Percentiles rank a stretch among this genome's conserved stretches.
phyloP scores from a whole-genome alignment of 2,797 vertebrate species.

The Crypturellus tataupa region DNA sequence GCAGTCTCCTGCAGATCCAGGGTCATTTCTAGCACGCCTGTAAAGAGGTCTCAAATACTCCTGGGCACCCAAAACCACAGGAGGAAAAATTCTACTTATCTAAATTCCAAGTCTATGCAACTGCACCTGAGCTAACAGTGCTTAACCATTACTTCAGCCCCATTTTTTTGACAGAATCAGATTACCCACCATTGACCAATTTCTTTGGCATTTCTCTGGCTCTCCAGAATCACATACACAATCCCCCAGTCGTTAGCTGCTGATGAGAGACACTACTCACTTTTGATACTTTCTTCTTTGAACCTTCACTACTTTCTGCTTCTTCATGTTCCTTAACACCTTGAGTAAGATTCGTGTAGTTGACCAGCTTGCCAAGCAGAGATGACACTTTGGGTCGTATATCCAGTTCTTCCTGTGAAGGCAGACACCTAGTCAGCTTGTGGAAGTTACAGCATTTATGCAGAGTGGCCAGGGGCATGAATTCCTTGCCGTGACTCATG shows the following conservation, averaged over 20 bases:
- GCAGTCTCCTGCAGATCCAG: background rate
- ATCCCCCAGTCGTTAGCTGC: background rate
- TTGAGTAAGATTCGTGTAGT: conserved; percentile 96
- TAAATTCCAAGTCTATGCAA: background rate
- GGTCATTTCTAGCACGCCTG: background rate
- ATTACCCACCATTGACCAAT: background rate
- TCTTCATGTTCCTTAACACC: conserved; percentile 98
- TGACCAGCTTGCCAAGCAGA: conserved; percentile 96
- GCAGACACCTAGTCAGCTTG: background rate
- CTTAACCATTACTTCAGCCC: background rate
- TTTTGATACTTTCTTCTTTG: conserved; percentile 90
- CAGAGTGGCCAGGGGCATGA: background rate
- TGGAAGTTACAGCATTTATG: background rate
- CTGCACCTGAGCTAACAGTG: background rate
- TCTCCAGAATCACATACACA: rapidly evolving
- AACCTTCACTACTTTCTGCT: conserved; percentile 88
- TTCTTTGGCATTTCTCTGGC: background rate
- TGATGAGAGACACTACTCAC: conserved; percentile 76
- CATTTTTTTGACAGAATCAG: background rate
- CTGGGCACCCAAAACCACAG: background rate
- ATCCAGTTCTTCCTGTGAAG: conserved; percentile 94
- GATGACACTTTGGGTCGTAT: conserved; percentile 98
- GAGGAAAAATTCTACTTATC: background rate
- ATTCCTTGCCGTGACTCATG: background rate
- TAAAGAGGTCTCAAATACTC: background rate